Evolutionary conservation across 2,888 invertebrate species (phyloP), one percentile per base, ranked within the genome.

Genomic region (Macropis europaea): DNA sequence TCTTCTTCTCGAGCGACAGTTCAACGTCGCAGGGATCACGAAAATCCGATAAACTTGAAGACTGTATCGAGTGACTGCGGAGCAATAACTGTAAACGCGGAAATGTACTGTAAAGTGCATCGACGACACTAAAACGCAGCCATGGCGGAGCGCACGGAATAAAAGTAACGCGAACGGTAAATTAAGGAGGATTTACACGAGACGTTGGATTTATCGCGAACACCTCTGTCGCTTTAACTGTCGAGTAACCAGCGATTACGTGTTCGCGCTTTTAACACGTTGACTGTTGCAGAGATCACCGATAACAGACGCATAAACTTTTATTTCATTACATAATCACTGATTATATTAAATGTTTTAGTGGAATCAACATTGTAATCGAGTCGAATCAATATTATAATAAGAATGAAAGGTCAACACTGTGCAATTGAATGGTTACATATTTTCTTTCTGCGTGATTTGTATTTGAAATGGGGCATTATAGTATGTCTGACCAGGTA

Each of bases 101-200:
- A n/a, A n/a, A n/a, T n/a, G n/a, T n/a, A n/a, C n/a, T n/a, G n/a
- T n/a, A 9, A 19, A 28, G 26, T n/a, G 15, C 57, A 26, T 45
- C 28, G 38, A 13, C 24, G 48, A 34, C 13, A 50, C 42, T 45
- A 38, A 53, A 42, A 36, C 34, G 24, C 17, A 26, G 22, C 30
- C 36, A 3, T 17, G 38, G 17, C 7, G 17, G 11, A 17, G 42
- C n/a, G 32, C 19, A 22, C 19, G 30, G 28, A 60, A 62, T 76
- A 77, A 77, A 77, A 73, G 56, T 48, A 71, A 62, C 68, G 61
- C 42, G 52, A n/a, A 54, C 59, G 50, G 43, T 77, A 73, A 77
- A 77, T 74, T 70, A 76, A 66, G 53, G 15, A 63, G 70, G 59
- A 77, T 75, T 78, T 78, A 77, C 66, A 48, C 68, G 57, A 32